phyloP scores from a whole-genome alignment of 92 coral and sea anemone species.

The Phenganax subtilis region DNA sequence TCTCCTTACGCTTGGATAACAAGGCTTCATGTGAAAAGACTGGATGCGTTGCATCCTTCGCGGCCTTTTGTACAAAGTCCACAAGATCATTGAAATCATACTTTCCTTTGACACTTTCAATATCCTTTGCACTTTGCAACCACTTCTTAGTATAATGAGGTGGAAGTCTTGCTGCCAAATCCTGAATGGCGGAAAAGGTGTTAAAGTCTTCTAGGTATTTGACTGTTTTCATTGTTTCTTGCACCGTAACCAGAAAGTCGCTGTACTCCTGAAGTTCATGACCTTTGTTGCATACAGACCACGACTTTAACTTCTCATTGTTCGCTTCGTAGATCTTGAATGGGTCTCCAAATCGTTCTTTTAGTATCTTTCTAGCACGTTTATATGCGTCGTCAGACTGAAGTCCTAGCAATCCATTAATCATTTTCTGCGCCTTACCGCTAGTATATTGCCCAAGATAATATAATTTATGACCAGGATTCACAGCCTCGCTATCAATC shows the following conservation, averaged over 20 bases:
- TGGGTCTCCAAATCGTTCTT: slow-evolving; percentile 62
- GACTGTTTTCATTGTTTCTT: slow-evolving; percentile 67
- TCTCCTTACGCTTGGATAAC: slow-evolving; percentile 42
- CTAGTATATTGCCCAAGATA: slow-evolving; percentile 56
- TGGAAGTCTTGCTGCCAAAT: slow-evolving; percentile 54
- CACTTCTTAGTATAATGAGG: slow-evolving; percentile 50
- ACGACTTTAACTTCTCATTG: slow-evolving; percentile 22
- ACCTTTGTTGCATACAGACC: slow-evolving; percentile 55
- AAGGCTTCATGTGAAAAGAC: slow-evolving; percentile 58
- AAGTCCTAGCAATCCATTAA: slow-evolving; percentile 48
- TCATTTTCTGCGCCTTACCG: slow-evolving; percentile 36
- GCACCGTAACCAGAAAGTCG: slow-evolving; percentile 59
- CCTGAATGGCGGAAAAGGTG: slow-evolving; percentile 51
- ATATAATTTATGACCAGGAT: slow-evolving; percentile 48
- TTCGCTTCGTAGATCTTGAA: slow-evolving; percentile 55
- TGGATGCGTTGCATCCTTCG: slow-evolving; percentile 54
- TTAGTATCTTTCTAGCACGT: slow-evolving; percentile 55
- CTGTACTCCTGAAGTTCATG: slow-evolving; percentile 45
- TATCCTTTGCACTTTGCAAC: slow-evolving; percentile 55
- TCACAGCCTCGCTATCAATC: slow-evolving; percentile 51
- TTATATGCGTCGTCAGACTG: slow-evolving; percentile 59
- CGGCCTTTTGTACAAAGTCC: slow-evolving; percentile 49
- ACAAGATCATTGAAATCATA: slow-evolving; percentile 54
- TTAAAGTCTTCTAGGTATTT: slow-evolving; percentile 62
- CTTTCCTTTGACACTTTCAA: slow-evolving; percentile 41